Conservation (phyloP, 2,888 invertebrate species). For the Elysia crispata region DNA sequence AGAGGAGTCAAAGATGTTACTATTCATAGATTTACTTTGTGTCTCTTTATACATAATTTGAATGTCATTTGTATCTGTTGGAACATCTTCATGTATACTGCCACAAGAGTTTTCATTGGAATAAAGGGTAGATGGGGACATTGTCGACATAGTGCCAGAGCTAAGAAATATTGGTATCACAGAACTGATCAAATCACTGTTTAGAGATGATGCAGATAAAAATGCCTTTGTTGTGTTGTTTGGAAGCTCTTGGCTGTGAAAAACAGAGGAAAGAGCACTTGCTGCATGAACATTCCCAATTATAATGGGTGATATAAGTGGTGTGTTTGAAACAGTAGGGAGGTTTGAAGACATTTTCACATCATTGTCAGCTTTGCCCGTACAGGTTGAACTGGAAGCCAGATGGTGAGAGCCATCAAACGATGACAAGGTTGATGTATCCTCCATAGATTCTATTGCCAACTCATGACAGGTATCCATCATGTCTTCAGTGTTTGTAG, state of each 20-base stretch:
- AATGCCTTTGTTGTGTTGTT: neutral
- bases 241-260: constrained; percentile 11
- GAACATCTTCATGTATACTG: too few relatives aligned
- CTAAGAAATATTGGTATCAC: constrained; percentile 11
- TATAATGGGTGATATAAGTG: neutral
- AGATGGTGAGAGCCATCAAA: too few relatives aligned
- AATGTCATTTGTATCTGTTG: neutral
- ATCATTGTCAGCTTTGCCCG: too few relatives aligned
- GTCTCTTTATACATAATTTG: neutral
- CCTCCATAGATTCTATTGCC: too few relatives aligned
- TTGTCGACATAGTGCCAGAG: neutral
- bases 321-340: too few relatives aligned
- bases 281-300: constrained; percentile 30
- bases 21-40: neutral
- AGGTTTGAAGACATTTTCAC: too few relatives aligned
- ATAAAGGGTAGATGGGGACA: neutral
- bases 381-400: too few relatives aligned
- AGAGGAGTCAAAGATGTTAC: constrained; percentile 3
- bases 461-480: too few relatives aligned
- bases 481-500: too few relatives aligned
- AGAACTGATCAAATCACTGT: neutral
- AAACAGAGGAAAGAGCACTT: constrained; percentile 6
- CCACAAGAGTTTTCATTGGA: too few relatives aligned
- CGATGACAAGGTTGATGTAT: too few relatives aligned
- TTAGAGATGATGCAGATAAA: neutral